Conservation (phyloP, 2,113 vertebrate species). For the Passer domesticus region DNA sequence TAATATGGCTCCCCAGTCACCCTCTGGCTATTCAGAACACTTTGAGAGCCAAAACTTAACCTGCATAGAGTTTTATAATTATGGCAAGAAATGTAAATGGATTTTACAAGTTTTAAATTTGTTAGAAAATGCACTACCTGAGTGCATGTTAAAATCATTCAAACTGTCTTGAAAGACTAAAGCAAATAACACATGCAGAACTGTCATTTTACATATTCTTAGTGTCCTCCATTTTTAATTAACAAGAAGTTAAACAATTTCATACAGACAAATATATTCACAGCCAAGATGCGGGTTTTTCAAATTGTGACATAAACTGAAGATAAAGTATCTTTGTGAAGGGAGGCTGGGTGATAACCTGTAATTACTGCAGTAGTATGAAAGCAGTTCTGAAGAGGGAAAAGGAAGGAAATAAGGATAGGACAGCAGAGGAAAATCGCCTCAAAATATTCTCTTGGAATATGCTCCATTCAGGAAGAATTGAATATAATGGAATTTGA, state of each 20-base stretch:
- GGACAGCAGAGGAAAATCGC: not conserved
- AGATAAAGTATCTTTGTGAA: not conserved
- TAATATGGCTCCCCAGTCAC: not conserved
- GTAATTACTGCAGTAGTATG: not conserved
- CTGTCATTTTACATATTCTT: not conserved
- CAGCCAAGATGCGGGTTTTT: not conserved
- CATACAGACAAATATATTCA: not conserved
- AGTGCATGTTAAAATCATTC: not conserved
- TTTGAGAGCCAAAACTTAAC: not conserved
- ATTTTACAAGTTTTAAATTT: not conserved
- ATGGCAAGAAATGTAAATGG: not conserved
- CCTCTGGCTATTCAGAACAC: not conserved
- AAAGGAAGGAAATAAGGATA: not conserved
- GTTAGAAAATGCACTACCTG: not conserved
- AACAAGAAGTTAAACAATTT: not conserved
- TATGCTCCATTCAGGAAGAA: not conserved
- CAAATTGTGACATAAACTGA: not conserved
- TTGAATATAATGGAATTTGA: not conserved
- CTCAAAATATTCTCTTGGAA: not conserved
- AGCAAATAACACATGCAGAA: not conserved
- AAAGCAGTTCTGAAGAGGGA: not conserved
- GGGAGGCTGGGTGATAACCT: not conserved
- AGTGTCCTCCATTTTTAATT: not conserved
- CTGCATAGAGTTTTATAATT: not conserved
- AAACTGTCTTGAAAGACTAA: not conserved